Base-by-base conservation (phyloP, 2,888 invertebrate species). In the Tupiocoris notatus region DNA sequence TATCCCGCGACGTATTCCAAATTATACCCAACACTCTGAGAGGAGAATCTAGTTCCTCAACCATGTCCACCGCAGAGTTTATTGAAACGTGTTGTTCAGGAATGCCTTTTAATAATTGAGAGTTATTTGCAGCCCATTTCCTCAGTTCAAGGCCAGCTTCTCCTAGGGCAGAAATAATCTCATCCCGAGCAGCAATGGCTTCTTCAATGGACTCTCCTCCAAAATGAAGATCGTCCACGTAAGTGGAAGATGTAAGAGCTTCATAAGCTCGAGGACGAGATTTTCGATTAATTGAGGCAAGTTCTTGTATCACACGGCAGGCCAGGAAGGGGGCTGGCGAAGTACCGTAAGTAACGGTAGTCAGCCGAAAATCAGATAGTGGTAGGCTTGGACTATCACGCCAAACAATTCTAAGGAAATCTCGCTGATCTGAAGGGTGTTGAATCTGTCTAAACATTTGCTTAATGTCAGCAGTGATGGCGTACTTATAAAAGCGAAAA, bases 121-220 rank as follows among this genome's bases (percentile, higher is more conserved):
- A 57, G 22, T 74, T n/a, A 39, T 74, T 74, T n/a, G 74, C 17
- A 7, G 64, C 7, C 74, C 74, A 74, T 56, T 74, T 74, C 6
- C 64, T 18, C 17, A 64, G 17, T 21, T 64, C 25, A 18, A 74
- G 21, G 0, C 54, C 20, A 1, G 64, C 74, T 6, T 54, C 63
- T 12, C 22, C 18, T 3, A 74, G 24, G 2, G 21, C 16, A 16
- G 39, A 1, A 22, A 54, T 20, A 18, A 74, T 16, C 7, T 54
- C 39, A 20, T 59, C 16, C 18, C 62, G 6, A 9, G 24, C 1
- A 7, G 23, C 25, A 0, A 73, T 17, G 6, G 24, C 24, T 25
- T 61, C 62, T 18, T 25, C 18, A 23, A 73, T 59, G 20, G 73
- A 18, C 23, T 73, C 61, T 2, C 24, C 20, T 17, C 61, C 61